Base-by-base conservation (phyloP, 2,113 vertebrate genomes). In the Spea bombifrons region DNA sequence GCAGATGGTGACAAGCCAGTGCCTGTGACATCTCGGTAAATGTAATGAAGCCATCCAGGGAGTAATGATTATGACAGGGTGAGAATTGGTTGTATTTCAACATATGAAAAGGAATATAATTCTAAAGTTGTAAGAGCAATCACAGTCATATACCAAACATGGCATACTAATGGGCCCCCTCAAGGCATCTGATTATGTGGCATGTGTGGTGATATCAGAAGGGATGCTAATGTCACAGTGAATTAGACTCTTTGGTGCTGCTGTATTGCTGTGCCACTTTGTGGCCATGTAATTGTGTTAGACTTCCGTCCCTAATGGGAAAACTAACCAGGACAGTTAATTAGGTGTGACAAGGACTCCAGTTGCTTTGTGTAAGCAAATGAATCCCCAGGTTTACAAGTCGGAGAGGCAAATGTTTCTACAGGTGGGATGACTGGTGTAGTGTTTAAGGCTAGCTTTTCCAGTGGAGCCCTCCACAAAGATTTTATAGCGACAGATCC, bases 341-440 rank as follows among this genome's bases (percentile, higher is more conserved):
- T 90, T 82, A 72, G 45, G 79, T 78, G 73, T 91, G 89, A 88
- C 86, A 68, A 48, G 82, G 85, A 83, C 89, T 83, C 84, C 84
- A 76, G 82, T 83, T 73, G 79, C 75, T 84, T 73, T 83, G 75
- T 46, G 7, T 72, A 85, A 78, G 79, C 47, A 82, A 72, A 69
- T 87, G 86, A 88, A 86, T 85, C 81, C 57, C 81, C 30, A 30
- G 30, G 30, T 30, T 30, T 30, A 30, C 30, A 2, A 30, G 2
- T 2, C 30, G 2, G 30, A 30, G 30, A 30, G 30, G 30, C 30
- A 30, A 30, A 30, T 30, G 30, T 30, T 30, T 30, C 30, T 30
- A 30, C 30, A 30, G 30, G 30, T 30, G 30, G 30, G 30, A 30
- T 30, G 30, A 30, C 30, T 30, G 30, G 30, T 30, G 30, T 30